A percentile compares a stretch with the other conserved stretches of the same genome.
Conservation (phyloP, 2,888 invertebrate genomes). For the Stenoptilia bipunctidactyla region DNA sequence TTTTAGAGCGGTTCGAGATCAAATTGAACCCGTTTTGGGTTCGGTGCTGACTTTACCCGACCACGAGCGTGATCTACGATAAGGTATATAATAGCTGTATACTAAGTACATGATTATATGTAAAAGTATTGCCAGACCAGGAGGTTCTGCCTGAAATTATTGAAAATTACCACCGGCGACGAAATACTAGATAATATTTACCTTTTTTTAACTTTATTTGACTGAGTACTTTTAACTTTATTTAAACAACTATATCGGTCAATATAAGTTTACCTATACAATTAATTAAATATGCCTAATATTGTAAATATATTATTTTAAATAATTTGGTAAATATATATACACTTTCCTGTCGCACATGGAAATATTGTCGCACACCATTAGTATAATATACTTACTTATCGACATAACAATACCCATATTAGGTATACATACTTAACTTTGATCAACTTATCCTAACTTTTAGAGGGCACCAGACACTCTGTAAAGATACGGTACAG, state of each 20-base stretch:
- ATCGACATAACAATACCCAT: no score
- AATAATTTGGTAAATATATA: constrained; percentile 14
- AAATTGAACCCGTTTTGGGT: neutral
- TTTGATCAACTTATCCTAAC: no score
- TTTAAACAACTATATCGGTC: no score
- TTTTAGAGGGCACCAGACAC: no score
- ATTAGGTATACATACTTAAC: no score
- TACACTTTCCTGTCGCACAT: no score
- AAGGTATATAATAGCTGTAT: neutral
- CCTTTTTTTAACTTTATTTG: no score
- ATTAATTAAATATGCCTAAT: neutral
- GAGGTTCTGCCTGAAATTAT: neutral
- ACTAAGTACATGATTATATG: neutral
- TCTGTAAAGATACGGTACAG: no score
- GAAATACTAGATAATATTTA: no score
- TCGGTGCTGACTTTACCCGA: neutral
- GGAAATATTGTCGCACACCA: constrained; percentile 18
- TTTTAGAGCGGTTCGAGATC: neutral
- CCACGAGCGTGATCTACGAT: neutral
- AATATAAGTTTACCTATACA: no score
- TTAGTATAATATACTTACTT: no score
- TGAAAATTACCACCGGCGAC: neutral
- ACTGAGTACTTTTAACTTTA: no score
- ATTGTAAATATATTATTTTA: constrained; percentile 23
- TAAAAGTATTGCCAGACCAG: neutral